Base-by-base conservation (phyloP, 2,797 vertebrate species). In the Enoplosus armatus region DNA sequence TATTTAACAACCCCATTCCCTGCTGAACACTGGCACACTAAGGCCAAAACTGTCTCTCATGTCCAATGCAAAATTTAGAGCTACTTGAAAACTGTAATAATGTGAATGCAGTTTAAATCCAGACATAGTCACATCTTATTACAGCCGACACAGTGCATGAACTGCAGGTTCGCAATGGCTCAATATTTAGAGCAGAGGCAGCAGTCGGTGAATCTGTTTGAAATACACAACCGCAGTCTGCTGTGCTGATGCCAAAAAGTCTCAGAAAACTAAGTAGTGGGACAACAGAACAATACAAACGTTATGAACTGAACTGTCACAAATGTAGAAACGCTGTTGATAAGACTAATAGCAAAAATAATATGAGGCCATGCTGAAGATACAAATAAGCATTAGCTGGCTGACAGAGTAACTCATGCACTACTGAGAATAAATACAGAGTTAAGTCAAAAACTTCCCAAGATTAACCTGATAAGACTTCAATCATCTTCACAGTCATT, bases 181-280 rank as follows among this genome's bases (percentile, higher is more conserved):
- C 91, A 91, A 92, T 93, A 92, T 92, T 89, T 88, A 91, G 86
- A 92, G 80, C 83, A 76, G 86, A 83, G 74, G 86, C 90, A 85
- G 80, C 59, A 79, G 78, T 84, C 60, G 59, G 88, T 89, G 89
- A 85, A 91, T 91, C 89, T 87, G 87, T 75, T 82, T 72, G 68
- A 86, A 88, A 83, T 71, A 82, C 77, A 73, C 68, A 33, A 67
- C 84, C 79, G 37, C 82, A 87, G 86, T 61, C 75, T 75, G 81
- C 74, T 68, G 66, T 37, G 64, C 47, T 9, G 53, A 59, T 86
- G 86, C 90, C 90, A 88, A 63, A 64, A 72, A 70, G 67, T 67
- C 76, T 85, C 61, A n/a, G 54, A 84, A 80, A 87, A 65, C 67
- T 56, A 65, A 74, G 69, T 12, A 77, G 66, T 61, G 72, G 69